A percentile compares a stretch with the other conserved stretches of the same genome.
These are phyloP conservation scores for Eulimnadia texana DNA, from an alignment of 1,140 invertebrate species.

Conservation along the genomic window DNA sequence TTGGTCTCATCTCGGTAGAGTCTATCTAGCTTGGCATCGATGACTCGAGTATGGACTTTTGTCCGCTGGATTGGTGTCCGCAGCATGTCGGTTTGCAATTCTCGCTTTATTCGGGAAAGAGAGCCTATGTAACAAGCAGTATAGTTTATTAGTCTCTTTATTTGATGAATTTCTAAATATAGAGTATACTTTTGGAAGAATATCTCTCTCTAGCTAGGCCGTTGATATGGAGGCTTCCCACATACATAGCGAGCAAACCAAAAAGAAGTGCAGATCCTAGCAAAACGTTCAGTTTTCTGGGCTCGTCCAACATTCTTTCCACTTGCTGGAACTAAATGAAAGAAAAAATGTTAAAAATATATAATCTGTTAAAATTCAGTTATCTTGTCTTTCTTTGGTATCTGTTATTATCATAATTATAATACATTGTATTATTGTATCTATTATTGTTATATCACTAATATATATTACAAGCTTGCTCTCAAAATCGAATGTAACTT, in stretches of 20 bases:
- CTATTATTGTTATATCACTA: no score
- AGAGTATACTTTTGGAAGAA: background rate
- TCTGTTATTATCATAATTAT: no score
- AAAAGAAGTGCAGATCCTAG: background rate
- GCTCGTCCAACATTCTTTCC: background rate
- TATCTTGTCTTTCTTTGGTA: no score
- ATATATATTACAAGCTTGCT: no score
- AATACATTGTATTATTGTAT: no score
- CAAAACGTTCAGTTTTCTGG: background rate
- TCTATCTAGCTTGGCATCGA: slow-evolving; percentile 9
- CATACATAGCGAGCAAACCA: background rate
- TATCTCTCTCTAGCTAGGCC: slow-evolving; percentile 2
- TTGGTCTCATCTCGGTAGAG: slow-evolving; percentile 7
- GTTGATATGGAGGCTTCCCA: background rate
- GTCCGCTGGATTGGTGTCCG: background rate
- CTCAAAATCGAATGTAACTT: no score
- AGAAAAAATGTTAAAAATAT: no score
- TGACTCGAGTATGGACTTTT: slow-evolving; percentile 9
- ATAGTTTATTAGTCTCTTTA: background rate
- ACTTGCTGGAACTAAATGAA: background rate
- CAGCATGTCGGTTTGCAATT: background rate
- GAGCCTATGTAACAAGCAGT: background rate
- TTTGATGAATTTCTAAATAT: background rate
- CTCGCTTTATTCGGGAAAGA: background rate
- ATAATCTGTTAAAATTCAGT: no score